These are phyloP conservation scores for Nycticebus coucang DNA, from an alignment of 2,113 vertebrate species.

Conservation along the genomic window DNA sequence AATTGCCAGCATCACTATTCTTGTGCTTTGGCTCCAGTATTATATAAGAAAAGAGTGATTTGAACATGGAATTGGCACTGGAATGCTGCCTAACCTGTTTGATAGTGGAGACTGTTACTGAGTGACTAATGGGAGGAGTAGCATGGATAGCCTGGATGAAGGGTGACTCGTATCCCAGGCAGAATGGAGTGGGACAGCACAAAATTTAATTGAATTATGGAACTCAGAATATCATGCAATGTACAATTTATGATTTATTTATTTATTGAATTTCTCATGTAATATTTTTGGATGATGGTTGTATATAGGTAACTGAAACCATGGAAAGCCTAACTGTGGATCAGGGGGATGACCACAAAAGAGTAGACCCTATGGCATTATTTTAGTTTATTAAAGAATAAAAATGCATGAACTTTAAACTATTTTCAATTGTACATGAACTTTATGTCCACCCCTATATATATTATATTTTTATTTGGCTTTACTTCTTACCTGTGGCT, in stretches of 20 bases:
- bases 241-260: background rate
- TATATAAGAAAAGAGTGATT: background rate
- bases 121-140: background rate
- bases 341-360: background rate
- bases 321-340: background rate
- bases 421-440: too few relatives aligned
- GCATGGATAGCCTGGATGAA: background rate
- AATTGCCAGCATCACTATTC: background rate
- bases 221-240: background rate
- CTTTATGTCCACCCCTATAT: too few relatives aligned
- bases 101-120: background rate
- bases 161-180: background rate
- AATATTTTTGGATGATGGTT: background rate
- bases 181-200: background rate
- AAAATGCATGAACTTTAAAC: background rate
- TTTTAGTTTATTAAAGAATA: background rate
- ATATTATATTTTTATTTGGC: background rate
- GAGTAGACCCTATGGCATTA: background rate
- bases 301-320: background rate
- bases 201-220: background rate
- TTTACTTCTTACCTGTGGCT: too few relatives aligned
- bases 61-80: background rate
- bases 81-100: background rate
- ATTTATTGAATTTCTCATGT: background rate
- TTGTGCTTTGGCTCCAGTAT: background rate